Evolutionary conservation across 2,888 invertebrate genomes (phyloP).

Genomic region (Margaritifera margaritifera): DNA sequence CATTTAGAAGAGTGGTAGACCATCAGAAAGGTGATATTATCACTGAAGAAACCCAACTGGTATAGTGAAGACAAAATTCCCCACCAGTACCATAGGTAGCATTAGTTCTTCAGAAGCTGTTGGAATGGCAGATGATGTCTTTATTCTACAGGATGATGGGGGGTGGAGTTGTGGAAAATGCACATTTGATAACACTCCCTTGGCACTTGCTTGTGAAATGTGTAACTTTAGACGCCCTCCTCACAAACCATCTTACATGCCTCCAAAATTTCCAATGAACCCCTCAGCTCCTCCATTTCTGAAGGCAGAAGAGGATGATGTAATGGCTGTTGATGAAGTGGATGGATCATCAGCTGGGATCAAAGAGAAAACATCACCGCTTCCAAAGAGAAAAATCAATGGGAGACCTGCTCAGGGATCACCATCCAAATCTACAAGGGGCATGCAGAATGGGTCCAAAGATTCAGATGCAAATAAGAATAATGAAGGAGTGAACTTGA

Average conservation of each 20-base stretch:
- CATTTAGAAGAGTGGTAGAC: too few species aligned
- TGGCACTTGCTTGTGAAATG: slow-evolving; percentile 84
- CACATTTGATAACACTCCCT: slow-evolving; percentile 85
- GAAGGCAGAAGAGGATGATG: background rate
- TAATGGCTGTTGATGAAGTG: background rate
- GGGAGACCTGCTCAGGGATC: too few species aligned
- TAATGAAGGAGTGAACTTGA: too few species aligned
- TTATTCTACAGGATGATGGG: slow-evolving; percentile 1
- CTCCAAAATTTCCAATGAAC: slow-evolving; percentile 1
- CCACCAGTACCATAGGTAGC: background rate
- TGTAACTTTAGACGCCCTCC: slow-evolving; percentile 75
- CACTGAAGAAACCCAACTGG: background rate
- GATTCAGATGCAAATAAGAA: too few species aligned
- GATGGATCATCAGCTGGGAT: background rate
- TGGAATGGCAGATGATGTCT: background rate
- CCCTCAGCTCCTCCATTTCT: background rate
- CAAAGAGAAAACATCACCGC: too few species aligned
- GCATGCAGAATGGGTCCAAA: too few species aligned
- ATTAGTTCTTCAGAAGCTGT: background rate
- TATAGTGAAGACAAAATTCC: background rate
- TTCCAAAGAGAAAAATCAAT: too few species aligned
- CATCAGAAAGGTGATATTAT: too few species aligned
- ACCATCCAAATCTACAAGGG: too few species aligned
- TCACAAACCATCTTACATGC: background rate
- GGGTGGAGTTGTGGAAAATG: slow-evolving; percentile 90